Percentiles rank a stretch among this genome's conserved stretches.
phyloP scores from a whole-genome alignment of 2,888 invertebrate genomes.

The Nymphalis c-album region DNA sequence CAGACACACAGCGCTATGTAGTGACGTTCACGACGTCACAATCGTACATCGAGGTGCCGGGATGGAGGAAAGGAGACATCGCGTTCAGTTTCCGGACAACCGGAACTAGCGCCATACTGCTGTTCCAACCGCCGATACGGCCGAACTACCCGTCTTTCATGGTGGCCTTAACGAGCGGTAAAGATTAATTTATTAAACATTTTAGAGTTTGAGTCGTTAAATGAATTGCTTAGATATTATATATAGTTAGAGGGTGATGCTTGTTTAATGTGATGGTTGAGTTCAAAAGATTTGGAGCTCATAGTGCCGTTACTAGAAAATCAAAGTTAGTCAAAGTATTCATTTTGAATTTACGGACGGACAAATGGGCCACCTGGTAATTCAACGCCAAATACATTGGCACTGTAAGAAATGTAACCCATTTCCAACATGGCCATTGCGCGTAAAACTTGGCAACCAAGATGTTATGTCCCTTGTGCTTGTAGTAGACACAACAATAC shows the following conservation, averaged over 20 bases:
- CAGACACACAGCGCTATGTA: slow-evolving; percentile 94
- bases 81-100: slow-evolving; percentile 96
- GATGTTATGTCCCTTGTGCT: too few species aligned
- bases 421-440: too few species aligned
- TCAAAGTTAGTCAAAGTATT: too few species aligned
- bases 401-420: too few species aligned
- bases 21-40: slow-evolving; percentile 96
- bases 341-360: too few species aligned
- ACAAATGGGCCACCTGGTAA: too few species aligned
- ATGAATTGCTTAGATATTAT: neutral
- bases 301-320: too few species aligned
- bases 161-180: slow-evolving; percentile 92
- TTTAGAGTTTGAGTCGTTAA: neutral
- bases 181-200: slow-evolving; percentile 40
- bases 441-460: too few species aligned
- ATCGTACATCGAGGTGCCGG: slow-evolving; percentile 95
- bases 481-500: too few species aligned
- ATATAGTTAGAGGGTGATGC: neutral
- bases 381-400: too few species aligned
- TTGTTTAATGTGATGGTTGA: too few species aligned
- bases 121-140: slow-evolving; percentile 94
- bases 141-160: slow-evolving; percentile 95
- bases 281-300: too few species aligned
- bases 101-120: slow-evolving; percentile 92
- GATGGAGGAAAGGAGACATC: slow-evolving; percentile 95